Conservation (phyloP, 2,797 vertebrate genomes). For the Alcedo quadribrachys region DNA sequence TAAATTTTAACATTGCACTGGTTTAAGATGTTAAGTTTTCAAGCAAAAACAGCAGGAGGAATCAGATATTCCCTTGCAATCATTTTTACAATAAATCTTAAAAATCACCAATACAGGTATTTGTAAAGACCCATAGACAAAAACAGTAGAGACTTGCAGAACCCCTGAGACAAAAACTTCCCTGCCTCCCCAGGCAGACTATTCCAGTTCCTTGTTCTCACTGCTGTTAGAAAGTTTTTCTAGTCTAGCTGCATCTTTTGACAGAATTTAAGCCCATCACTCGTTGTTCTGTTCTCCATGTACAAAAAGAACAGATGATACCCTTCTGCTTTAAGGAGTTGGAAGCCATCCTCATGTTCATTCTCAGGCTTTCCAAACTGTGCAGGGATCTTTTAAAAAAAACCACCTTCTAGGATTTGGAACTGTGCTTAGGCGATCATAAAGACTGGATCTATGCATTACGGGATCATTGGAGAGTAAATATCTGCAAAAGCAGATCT, state of each 20-base stretch:
- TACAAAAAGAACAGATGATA: background rate
- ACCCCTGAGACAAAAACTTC: background rate
- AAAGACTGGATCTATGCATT: background rate
- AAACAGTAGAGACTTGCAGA: background rate
- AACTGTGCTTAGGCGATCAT: background rate
- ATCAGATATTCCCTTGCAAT: background rate
- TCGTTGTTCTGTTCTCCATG: background rate
- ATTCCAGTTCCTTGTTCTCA: background rate
- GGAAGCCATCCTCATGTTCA: background rate
- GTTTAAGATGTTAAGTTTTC: background rate
- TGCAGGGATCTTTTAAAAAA: background rate
- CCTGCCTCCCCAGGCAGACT: background rate
- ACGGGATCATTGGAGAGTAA: background rate
- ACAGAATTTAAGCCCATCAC: conserved; percentile 12
- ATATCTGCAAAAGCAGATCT: background rate
- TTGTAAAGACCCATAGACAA: background rate
- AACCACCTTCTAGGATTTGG: background rate
- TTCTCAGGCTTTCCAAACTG: background rate
- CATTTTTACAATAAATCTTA: background rate
- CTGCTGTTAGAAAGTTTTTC: background rate
- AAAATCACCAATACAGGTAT: background rate
- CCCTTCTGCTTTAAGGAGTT: conserved; percentile 2
- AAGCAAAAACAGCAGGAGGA: background rate
- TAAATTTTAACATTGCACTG: background rate
- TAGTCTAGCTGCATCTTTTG: background rate